phyloP scores from a whole-genome alignment of 64 coral and sea anemone species.

The Actinia tenebrosa region DNA sequence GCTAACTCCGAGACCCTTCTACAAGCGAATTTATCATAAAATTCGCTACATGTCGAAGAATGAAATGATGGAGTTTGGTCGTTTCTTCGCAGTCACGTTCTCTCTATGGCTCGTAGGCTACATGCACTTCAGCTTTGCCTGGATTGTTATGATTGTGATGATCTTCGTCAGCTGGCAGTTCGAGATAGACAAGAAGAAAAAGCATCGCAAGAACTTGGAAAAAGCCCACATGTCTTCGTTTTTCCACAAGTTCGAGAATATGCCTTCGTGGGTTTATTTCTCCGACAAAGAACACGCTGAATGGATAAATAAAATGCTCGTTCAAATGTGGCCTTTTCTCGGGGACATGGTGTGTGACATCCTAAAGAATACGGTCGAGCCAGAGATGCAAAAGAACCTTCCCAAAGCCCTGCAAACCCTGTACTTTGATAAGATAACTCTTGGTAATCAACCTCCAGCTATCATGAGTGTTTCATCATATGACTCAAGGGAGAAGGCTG shows the following conservation, averaged over 20 bases:
- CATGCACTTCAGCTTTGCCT: constrained; percentile 80
- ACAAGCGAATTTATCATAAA: constrained; percentile 55
- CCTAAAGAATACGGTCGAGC: constrained; percentile 69
- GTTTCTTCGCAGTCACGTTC: constrained; percentile 31
- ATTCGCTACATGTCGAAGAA: constrained; percentile 36
- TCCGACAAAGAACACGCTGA: constrained; percentile 72
- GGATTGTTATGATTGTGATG: constrained; percentile 72
- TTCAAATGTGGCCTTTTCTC: constrained; percentile 84
- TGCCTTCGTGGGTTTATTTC: constrained; percentile 76
- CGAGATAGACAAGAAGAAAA: constrained; percentile 49
- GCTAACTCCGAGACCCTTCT: constrained; percentile 1
- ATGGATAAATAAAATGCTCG: constrained; percentile 68
- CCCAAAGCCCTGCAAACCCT: constrained; percentile 66
- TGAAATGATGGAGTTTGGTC: constrained; percentile 30
- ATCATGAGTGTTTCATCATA: constrained; percentile 71
- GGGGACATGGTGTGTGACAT: constrained; percentile 62
- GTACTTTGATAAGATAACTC: constrained; percentile 83
- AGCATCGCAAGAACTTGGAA: constrained; percentile 46
- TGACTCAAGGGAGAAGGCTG: constrained; percentile 30
- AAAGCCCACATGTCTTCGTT: constrained; percentile 54
- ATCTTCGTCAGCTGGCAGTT: constrained; percentile 75
- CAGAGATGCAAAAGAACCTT: constrained; percentile 82
- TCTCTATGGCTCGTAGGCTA: constrained; percentile 57
- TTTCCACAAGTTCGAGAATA: constrained; percentile 53
- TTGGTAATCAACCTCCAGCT: constrained; percentile 63